These are phyloP conservation scores for Drosophila kohkoa DNA, from an alignment of 1,140 invertebrate genomes.

Conservation along the genomic window DNA sequence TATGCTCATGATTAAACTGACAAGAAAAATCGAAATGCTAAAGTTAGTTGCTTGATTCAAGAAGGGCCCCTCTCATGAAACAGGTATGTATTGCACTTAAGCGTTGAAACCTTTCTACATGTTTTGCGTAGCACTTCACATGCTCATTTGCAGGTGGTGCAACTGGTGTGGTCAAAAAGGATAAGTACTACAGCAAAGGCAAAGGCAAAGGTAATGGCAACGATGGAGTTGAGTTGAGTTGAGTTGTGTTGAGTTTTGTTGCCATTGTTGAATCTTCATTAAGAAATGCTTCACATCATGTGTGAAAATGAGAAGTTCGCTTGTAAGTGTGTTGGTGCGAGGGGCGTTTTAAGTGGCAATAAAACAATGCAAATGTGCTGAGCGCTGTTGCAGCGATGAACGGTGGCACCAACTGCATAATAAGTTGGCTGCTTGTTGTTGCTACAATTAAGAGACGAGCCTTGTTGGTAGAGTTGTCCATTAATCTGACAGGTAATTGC, in stretches of 20 bases:
- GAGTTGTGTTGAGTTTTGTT: slow-evolving; percentile 19
- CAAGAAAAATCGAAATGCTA: too few relatives aligned
- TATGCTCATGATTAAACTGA: too few relatives aligned
- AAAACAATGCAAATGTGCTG: slow-evolving; percentile 46
- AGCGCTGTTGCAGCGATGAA: neutral
- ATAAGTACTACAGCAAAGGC: slow-evolving; percentile 11
- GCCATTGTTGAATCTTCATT: slow-evolving; percentile 54
- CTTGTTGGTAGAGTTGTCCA: slow-evolving; percentile 32
- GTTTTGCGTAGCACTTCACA: slow-evolving; percentile 7
- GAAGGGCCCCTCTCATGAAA: too few relatives aligned
- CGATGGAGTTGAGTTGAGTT: slow-evolving; percentile 10
- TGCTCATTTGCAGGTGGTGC: slow-evolving; percentile 31
- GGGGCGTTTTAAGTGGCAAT: slow-evolving; percentile 44
- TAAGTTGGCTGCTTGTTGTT: slow-evolving; percentile 29
- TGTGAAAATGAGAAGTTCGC: slow-evolving; percentile 30
- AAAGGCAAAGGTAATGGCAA: neutral
- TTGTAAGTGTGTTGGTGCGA: neutral
- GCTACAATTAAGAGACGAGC: slow-evolving; percentile 41
- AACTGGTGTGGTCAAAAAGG: slow-evolving; percentile 51
- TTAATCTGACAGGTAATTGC: slow-evolving; percentile 58
- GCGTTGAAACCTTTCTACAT: slow-evolving; percentile 5
- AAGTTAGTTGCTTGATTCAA: too few relatives aligned
- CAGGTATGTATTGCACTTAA: neutral
- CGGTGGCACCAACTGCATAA: slow-evolving; percentile 31
- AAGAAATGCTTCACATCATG: slow-evolving; percentile 44